These are phyloP conservation scores for Drosophila sp. DNA, from an alignment of 1,140 invertebrate genomes.

Conservation along the genomic window DNA sequence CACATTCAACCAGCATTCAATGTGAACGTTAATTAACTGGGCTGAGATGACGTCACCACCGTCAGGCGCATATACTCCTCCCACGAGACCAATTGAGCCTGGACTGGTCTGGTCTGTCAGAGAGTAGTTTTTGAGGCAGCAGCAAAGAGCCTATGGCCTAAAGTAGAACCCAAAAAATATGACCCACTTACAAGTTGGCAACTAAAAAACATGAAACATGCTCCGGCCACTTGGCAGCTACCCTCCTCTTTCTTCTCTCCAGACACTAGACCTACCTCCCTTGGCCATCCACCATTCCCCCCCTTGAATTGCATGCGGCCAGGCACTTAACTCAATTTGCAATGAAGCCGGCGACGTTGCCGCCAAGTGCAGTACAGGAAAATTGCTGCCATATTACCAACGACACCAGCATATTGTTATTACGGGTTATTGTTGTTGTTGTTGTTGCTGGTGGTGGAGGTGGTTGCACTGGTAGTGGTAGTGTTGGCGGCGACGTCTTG, in stretches of 20 bases:
- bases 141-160: slow-evolving; percentile 38
- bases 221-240: slow-evolving; percentile 49
- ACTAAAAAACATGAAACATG: slow-evolving; percentile 20
- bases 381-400: slow-evolving; percentile 76
- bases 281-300: background rate
- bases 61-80: background rate
- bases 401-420: slow-evolving; percentile 77
- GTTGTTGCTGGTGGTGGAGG: slow-evolving; percentile 41
- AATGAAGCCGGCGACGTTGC: slow-evolving; percentile 47
- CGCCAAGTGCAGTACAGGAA: slow-evolving; percentile 63
- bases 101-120: slow-evolving; percentile 32
- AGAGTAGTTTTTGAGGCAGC: slow-evolving; percentile 51
- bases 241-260: background rate
- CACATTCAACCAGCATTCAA: slow-evolving; percentile 47
- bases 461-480: slow-evolving; percentile 33
- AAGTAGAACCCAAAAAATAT: slow-evolving; percentile 63
- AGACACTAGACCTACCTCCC: background rate
- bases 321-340: slow-evolving; percentile 78
- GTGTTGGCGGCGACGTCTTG: slow-evolving; percentile 59
- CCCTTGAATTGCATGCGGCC: slow-evolving; percentile 61
- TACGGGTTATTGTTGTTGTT: slow-evolving; percentile 45
- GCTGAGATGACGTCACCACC: slow-evolving; percentile 53
- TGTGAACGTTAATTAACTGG: slow-evolving; percentile 56
- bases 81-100: slow-evolving; percentile 37
- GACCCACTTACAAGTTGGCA: slow-evolving; percentile 60